phyloP scores from a whole-genome alignment of 2,113 vertebrate species.

The Pandion haliaetus region DNA sequence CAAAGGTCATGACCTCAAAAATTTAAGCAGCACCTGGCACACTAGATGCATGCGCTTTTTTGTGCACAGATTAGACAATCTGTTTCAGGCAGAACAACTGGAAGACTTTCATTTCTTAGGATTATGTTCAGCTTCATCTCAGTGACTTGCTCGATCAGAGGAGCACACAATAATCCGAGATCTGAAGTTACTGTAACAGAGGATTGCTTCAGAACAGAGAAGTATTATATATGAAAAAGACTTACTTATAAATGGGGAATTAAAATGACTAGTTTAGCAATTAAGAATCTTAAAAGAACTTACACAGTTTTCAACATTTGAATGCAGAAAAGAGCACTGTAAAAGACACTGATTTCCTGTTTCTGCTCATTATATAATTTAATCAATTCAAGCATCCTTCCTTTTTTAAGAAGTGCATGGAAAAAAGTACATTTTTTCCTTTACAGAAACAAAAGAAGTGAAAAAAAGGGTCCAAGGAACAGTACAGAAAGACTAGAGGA shows the following conservation, averaged over 20 bases:
- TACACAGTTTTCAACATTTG: background rate
- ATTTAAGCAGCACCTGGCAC: background rate
- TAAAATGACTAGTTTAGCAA: background rate
- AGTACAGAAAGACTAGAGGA: background rate
- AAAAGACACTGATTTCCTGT: background rate
- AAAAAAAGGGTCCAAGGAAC: background rate
- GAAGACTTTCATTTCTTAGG: background rate
- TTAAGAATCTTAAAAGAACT: background rate
- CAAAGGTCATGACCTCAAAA: background rate
- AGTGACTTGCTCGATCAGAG: background rate
- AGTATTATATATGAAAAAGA: background rate
- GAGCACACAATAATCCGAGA: background rate
- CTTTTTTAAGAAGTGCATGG: background rate
- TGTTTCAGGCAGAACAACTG: background rate
- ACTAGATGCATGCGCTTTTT: accelerated
- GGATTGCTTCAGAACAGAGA: background rate
- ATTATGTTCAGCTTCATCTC: background rate
- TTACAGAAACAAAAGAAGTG: background rate
- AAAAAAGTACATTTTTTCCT: background rate
- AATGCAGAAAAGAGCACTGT: background rate
- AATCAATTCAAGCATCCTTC: background rate
- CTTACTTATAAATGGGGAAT: background rate
- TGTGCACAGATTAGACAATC: background rate
- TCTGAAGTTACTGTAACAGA: background rate
- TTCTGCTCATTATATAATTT: background rate